Percentiles rank a stretch among this genome's conserved stretches.
phyloP scores from a whole-genome alignment of 2,888 invertebrate genomes.

The Asteroscopus sphinx region DNA sequence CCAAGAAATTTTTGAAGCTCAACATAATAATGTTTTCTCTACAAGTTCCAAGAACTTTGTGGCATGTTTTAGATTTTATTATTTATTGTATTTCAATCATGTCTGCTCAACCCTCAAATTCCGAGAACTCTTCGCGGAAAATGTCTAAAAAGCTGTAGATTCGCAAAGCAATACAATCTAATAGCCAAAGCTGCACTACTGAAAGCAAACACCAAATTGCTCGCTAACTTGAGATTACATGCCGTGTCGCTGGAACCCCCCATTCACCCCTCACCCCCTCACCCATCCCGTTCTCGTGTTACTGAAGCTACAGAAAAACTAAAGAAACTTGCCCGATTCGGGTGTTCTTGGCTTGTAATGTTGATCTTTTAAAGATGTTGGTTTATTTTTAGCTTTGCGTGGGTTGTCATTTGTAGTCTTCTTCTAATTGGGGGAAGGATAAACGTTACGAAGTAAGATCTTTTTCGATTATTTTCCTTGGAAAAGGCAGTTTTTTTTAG shows the following conservation, averaged over 20 bases:
- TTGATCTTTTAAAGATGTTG: conserved; percentile 55
- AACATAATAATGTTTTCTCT: no score
- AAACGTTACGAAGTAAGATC: not conserved
- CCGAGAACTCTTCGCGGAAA: conserved; percentile 8
- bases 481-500: not conserved
- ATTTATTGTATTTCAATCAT: not conserved
- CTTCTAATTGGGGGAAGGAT: conserved; percentile 12
- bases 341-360: conserved; percentile 62
- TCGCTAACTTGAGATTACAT: conserved; percentile 83
- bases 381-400: conserved; percentile 23
- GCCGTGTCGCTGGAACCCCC: conserved; percentile 64
- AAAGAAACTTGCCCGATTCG: conserved; percentile 70
- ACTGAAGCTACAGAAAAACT: conserved; percentile 73
- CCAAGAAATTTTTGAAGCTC: no score
- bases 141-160: conserved; percentile 51
- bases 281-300: conserved; percentile 64
- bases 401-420: conserved; percentile 17
- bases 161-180: conserved; percentile 64
- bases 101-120: not conserved
- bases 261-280: conserved; percentile 10
- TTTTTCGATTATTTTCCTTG: not conserved
- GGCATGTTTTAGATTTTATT: not conserved
- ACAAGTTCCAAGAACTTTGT: not conserved
- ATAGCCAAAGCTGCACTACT: conserved; percentile 75
- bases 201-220: conserved; percentile 86